A percentile compares a stretch with the other conserved stretches of the same genome.
phyloP scores from a whole-genome alignment of 1,140 invertebrate genomes.

The Saccostrea echinata region DNA sequence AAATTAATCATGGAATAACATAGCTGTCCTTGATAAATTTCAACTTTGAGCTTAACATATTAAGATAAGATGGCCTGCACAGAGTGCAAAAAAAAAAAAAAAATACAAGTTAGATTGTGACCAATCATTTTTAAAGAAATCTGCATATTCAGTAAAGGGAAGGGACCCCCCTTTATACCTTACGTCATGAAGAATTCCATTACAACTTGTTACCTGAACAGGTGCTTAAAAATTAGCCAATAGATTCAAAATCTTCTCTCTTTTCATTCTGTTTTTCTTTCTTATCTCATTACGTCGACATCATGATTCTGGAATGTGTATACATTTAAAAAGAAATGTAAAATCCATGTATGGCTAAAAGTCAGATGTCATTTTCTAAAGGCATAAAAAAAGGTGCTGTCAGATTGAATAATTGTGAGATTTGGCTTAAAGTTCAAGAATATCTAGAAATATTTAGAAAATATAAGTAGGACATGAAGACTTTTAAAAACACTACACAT shows the following conservation, averaged over 20 bases:
- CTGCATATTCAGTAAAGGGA: conserved; percentile 7
- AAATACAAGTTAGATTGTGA: background rate
- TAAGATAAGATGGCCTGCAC: background rate
- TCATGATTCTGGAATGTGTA: no score
- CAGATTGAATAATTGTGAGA: no score
- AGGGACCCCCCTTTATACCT: background rate
- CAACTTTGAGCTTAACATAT: background rate
- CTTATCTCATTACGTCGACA: background rate
- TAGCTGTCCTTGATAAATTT: background rate
- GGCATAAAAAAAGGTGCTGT: background rate
- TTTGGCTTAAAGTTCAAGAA: no score
- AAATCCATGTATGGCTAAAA: background rate
- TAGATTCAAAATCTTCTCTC: background rate
- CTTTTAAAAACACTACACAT: no score
- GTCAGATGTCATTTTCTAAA: background rate
- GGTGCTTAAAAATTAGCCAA: background rate
- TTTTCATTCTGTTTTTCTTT: background rate
- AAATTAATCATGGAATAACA: background rate
- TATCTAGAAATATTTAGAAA: no score
- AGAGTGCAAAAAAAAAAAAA: background rate
- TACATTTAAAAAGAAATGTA: background rate
- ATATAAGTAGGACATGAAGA: no score
- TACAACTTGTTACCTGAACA: background rate
- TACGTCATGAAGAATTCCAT: background rate
- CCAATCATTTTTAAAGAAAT: conserved; percentile 26